phyloP scores from a whole-genome alignment of 2,888 invertebrate genomes.

The Corbicula japonica region DNA sequence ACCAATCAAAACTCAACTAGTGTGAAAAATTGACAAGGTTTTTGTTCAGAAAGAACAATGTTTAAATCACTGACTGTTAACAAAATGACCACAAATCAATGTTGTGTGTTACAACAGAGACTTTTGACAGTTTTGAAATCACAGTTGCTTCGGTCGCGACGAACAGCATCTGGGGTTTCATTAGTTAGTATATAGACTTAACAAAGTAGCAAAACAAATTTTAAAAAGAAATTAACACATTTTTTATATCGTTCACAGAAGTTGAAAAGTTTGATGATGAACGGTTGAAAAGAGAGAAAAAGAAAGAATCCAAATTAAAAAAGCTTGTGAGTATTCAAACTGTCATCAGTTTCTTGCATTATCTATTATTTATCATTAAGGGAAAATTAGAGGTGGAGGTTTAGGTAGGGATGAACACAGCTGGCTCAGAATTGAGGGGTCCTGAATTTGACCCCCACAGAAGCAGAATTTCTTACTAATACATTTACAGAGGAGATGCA shows the following conservation, averaged over 20 bases:
- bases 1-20: no score
- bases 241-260: slow-evolving; percentile 87
- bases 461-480: no score
- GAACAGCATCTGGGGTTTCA: not conserved
- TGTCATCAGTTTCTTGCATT: slow-evolving; percentile 46
- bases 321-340: slow-evolving; percentile 82
- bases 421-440: no score
- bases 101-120: slow-evolving; percentile 24
- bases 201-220: no score
- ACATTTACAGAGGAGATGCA: no score
- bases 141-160: slow-evolving; percentile 1
- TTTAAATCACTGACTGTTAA: no score
- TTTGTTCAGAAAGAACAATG: no score
- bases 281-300: slow-evolving; percentile 88
- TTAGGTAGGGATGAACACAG: no score
- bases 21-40: no score
- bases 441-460: no score
- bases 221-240: no score
- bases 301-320: slow-evolving; percentile 89
- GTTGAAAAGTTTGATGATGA: slow-evolving; percentile 95
- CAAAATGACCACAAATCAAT: slow-evolving; percentile 1
- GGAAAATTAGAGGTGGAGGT: no score
- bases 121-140: slow-evolving; percentile 42
- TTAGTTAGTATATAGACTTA: not conserved
- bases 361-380: not conserved